Evolutionary conservation across 2,113 vertebrate species (phyloP), one percentile per base, ranked within the genome.

Genomic region (Gila orcuttii): DNA sequence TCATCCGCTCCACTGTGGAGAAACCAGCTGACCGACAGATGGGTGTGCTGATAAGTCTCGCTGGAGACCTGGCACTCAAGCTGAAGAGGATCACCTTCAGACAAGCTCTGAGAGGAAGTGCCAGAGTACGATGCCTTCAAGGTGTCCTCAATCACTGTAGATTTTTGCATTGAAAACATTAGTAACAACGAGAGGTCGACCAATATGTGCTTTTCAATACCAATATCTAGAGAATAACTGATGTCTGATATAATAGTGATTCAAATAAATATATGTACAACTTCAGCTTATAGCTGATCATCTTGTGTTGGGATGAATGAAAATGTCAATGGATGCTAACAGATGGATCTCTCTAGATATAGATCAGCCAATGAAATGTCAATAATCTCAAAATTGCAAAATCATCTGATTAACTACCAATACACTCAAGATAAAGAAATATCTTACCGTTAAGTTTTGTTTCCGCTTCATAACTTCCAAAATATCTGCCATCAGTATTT

Each of bases 1-100:
- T 52, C 64, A 47, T 89, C 62, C 28, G 28, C 86, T 21, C 88
- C 86, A 85, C 59, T 91, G 15, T 62, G 91, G 39, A 94, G 89
- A 89, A 93, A 94, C 97, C 96, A 99, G 86, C 94, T 82, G 62
- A 99, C 89, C 15, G 97, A 96, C 89, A 98, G 90, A 52, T 99
- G 97, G 0, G 96, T 98, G 75, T 99, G 97, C 85, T 97, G 96
- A 85, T 90, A 59, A 3, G 97, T 97, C 90, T 95, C 93, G 89
- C 90, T 96, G 50, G 94, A 96, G 21, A 94, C 96, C 25, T 95
- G 90, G 2, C 97, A 99, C 25, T 91, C 92, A 52, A 97, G 92
- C 60, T 94, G 92, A 84, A 98, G 84, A 0, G 28, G 1, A 0
- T 96, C 95, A 0, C 95, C 96, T 91, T 97, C 95, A 0, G 88